Evolutionary conservation across 2,888 invertebrate genomes (phyloP), one percentile per base, ranked within the genome.

Genomic region (Himalopsyche kuldschensis): DNA sequence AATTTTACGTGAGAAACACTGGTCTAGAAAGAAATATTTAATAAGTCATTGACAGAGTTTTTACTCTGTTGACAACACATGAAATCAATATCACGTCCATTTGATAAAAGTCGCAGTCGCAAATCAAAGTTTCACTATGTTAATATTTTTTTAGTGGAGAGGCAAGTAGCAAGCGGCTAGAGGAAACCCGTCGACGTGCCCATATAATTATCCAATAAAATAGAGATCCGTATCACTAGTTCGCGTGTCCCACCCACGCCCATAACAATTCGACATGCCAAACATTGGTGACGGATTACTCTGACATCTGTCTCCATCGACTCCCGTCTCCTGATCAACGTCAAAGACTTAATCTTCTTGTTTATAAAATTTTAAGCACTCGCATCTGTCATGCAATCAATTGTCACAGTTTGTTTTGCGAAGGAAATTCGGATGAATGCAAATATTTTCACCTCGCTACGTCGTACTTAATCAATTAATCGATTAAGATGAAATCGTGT

Each of bases 191-290:
- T 41, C 41, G 78, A 78, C 78, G 78, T 78, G 41, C 78, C 81
- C 81, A 78, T 82, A 82, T 82, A 82, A 82, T 82, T 82, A 82
- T 82, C 82, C 79, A 82, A 82, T 82, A 82, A 82, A 82, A 69
- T 75, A 35, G 30, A 31, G 82, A 82, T 82, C 32, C 41, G 30
- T 82, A 82, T 82, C 82, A 46, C 8, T 15, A 75, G 82, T 46
- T 79, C 79, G 78, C 78, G 78, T 78, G 78, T 75, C 75, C 63
- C 5, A 24, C 69, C 31, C 79, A 79, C 79, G 78, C 82, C 78
- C 79, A 69, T 76, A n/a, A 20, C 4, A 55, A 20, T 55, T 55
- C 55, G 55, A 55, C 55, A 55, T 55, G 55, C 55, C 55, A 55
- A 55, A 55, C 55, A 20, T 55, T 10, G 55, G 55, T 55, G 55